Base-by-base conservation (phyloP, 2,888 invertebrate species). In the Apotomis capreana region DNA sequence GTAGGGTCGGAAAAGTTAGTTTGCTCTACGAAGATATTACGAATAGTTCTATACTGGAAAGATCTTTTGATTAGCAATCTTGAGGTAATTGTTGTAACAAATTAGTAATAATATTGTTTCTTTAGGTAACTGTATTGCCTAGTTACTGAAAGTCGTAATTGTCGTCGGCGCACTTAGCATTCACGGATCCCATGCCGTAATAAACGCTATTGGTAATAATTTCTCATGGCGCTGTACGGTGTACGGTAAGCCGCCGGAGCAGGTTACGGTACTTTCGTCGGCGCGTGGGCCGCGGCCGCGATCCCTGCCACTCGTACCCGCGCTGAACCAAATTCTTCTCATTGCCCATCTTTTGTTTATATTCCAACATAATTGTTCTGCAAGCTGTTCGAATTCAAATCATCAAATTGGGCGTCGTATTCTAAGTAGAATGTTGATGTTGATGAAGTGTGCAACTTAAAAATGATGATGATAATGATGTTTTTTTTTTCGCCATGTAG, bases 261-360 rank as follows among this genome's bases (percentile, higher is more conserved):
- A 74, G 80, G 81, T 87, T 88, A 89, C 89, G 89, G 89, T 89
- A 89, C 89, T 89, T 86, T 87, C 84, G 82, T 84, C 83, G 83
- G 74, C 71, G 73, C 74, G 71, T 74, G 73, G 77, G 79, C 78
- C 69, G 75, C 78, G 76, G 78, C 76, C 78, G 76, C 75, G 75
- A 76, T 70, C 76, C 74, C 77, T 72, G 67, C 74, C 12, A 63
- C 61, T 60, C 73, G 49, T 60, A 58, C 74, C 68, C 65, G 61
- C 68, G 8, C 69, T 55, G 67, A 57, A 61, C 70, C 51, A 68
- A 69, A 63, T 74, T 70, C 70, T 74, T 68, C 54, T n/a, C n/a
- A n/a, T n/a, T n/a, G 26, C 49, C 54, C 54, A 58, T 65, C 61
- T 65, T 61, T 61, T 61, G 65, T 67, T 70, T 60, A 70, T 55